Evolutionary conservation across 1,140 invertebrate genomes (phyloP), one percentile per base, ranked within the genome.

Genomic region (Zophobas atratus): DNA sequence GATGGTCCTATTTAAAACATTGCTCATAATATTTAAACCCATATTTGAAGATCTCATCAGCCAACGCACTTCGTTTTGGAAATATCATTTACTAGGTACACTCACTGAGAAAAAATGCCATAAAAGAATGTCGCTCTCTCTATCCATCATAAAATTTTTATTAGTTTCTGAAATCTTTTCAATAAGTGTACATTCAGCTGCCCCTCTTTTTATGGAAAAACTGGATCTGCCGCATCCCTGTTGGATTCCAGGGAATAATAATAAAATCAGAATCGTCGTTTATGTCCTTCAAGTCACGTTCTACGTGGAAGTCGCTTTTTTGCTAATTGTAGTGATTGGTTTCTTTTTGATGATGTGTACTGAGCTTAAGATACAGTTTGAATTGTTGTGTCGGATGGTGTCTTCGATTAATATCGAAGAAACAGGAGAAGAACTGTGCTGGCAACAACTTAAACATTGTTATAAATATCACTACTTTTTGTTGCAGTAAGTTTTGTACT

Each of bases 171-270:
- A 4, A 0, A 34, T 32, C 0, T 20, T 55, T 2, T 55, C 32
- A 2, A 32, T 55, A 55, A 33, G 1, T 4, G 5, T 55, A 20
- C 53, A 32, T 32, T 1, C 2, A 0, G 6, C 35, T 33, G 33
- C 53, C 1, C 53, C 53, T 1, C 6, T 55, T 55, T 34, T 55
- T 55, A 34, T 51, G 1, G 32, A 55, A 55, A 55, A 34, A 34
- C 1, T 55, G 6, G 2, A 4, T 5, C 32, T 55, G 20, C 53
- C 53, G 6, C 53, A 55, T 3, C 6, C 53, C 4, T 55, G 53
- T 55, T 55, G 53, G 53, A 55, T 55, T 55, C 53, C 53, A 34
- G 53, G 20, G 35, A 55, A 55, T 55, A 55, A 33, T 55, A 20
- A 20, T 55, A 1, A 20, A 1, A 34, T 5, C 0, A 55, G 6